phyloP scores from a whole-genome alignment of 2,888 invertebrate genomes.

The Temnothorax unifasciatus region DNA sequence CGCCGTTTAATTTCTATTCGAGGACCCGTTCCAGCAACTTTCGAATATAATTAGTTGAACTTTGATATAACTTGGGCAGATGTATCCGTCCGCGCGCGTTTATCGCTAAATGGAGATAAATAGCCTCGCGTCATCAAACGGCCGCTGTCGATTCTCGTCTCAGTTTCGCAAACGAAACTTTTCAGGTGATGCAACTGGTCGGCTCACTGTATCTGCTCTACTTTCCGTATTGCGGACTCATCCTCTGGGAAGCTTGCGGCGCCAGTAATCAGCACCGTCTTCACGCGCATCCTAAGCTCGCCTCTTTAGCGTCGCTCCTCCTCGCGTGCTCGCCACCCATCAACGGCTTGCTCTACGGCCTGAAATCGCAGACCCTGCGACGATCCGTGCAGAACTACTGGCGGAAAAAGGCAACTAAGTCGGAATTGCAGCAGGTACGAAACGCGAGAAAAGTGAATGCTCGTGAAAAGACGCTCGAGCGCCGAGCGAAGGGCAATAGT shows the following conservation, averaged over 20 bases:
- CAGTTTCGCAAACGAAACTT: constrained; percentile 26
- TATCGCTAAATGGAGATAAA: constrained; percentile 5
- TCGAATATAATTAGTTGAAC: constrained; percentile 6
- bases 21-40: neutral
- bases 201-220: constrained; percentile 91
- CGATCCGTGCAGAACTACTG: constrained; percentile 93
- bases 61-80: neutral
- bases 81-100: neutral
- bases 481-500: neutral
- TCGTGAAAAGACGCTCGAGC: neutral
- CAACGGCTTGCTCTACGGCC: constrained; percentile 93
- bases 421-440: constrained; percentile 90
- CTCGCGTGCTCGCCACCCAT: constrained; percentile 91
- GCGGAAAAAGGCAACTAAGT: constrained; percentile 92
- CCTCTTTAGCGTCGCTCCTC: constrained; percentile 89
- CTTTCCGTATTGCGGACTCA: constrained; percentile 91
- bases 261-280: constrained; percentile 78
- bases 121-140: neutral
- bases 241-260: constrained; percentile 89
- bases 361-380: constrained; percentile 91
- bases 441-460: neutral
- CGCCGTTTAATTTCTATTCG: constrained; percentile 10
- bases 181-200: constrained; percentile 90
- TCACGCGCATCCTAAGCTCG: constrained; percentile 85
- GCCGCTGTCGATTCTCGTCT: neutral